phyloP scores from a whole-genome alignment of 2,113 vertebrate species.

The Hymenochirus boettgeri region DNA sequence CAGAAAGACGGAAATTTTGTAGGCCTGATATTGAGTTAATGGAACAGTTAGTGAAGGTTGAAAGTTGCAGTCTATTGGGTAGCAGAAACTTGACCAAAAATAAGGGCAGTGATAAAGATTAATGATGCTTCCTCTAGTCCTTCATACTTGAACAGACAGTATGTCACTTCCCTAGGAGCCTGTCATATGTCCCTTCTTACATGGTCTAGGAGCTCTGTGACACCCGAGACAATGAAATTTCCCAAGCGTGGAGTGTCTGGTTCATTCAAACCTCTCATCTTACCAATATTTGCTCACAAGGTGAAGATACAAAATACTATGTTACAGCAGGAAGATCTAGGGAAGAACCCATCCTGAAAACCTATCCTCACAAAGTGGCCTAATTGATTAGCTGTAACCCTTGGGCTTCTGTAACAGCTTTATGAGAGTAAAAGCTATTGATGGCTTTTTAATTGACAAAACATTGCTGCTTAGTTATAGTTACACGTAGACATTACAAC shows the following conservation, averaged over 20 bases:
- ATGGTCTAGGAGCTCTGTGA: conserved; percentile 32
- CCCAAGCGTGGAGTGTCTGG: conserved; percentile 15
- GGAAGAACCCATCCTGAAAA: background rate
- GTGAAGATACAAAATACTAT: conserved; percentile 26
- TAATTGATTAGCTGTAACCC: conserved; percentile 12
- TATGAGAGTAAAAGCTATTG: too few relatives aligned
- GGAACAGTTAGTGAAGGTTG: conserved; percentile 3
- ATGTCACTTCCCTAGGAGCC: conserved; percentile 31
- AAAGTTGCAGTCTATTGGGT: conserved; percentile 1
- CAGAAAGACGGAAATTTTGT: too few relatives aligned
- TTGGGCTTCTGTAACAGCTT: background rate
- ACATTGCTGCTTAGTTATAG: too few relatives aligned
- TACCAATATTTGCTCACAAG: conserved; percentile 15
- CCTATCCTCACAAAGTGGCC: conserved; percentile 1
- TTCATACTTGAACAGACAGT: conserved; percentile 25
- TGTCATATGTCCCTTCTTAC: conserved; percentile 29
- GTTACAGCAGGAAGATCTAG: background rate
- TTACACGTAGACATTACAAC: too few relatives aligned
- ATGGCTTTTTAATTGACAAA: too few relatives aligned
- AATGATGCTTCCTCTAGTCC: conserved; percentile 4
- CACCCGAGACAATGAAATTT: conserved; percentile 31
- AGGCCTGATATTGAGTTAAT: background rate
- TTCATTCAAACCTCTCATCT: conserved; percentile 15
- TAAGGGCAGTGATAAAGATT: conserved; percentile 23
- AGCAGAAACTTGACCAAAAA: conserved; percentile 1